Evolutionary conservation across 2,888 invertebrate species (phyloP), one percentile per base, ranked within the genome.

Genomic region (Philereme vetulata): DNA sequence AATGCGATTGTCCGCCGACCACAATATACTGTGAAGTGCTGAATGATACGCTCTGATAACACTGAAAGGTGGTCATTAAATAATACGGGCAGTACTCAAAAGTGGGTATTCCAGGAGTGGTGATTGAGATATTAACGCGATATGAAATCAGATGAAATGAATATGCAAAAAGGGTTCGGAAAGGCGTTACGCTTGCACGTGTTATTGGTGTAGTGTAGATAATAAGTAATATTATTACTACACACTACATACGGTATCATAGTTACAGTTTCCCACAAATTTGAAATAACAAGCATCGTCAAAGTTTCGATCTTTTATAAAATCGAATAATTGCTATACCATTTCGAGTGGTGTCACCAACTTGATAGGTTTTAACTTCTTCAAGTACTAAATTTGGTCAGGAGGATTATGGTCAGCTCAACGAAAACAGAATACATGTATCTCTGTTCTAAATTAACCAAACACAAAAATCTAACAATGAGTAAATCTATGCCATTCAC

Each of bases 1-100:
- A 90, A 92, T 89, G 84, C 87, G 91, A 92, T 92, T 90, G 86
- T 86, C 78, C 75, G 76, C 76, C 62, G 64, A 74, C 82, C 84
- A 75, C 81, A 81, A 85, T 84, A 82, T 81, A 74, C 74, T 67
- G 62, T 70, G 64, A 71, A 76, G 78, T 76, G 74, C 70, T 63
- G 72, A 72, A 76, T 77, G 79, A 82, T 79, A 75, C 75, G 74
- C 76, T 64, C 68, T 77, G 81, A 80, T 80, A 78, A 74, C 74
- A 75, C 74, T 71, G 69, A 66, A 68, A 68, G 70, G 76, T 78
- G 77, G 71, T 72, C 74, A 74, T 68, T 65, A 56, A 6, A 21
- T 21, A 21, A 21, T 21, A 21, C 21, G 2, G 21, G 21, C 4
- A n/a, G 42, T 42, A n/a, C 42, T 42, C 9, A 8, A 42, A n/a